Evolutionary conservation across 1,140 invertebrate species (phyloP), one percentile per base, ranked within the genome.

Genomic region (Drosophila murphyi): DNA sequence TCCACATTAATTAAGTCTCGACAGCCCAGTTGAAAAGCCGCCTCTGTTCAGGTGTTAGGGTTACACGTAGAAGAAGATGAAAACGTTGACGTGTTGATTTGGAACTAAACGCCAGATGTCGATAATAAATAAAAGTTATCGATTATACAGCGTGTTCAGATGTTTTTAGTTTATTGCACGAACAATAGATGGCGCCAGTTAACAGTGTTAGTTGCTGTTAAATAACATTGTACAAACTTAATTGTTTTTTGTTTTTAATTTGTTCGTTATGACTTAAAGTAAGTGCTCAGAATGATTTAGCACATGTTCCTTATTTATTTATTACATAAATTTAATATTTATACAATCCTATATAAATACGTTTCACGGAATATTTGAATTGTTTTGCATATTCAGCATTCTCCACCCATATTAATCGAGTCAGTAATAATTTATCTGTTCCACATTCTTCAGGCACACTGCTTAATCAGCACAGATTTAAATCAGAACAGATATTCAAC

Each of bases 51-150:
- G 78, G 51, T 80, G 78, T 70, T 78, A 43, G 59, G 56, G 45
- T 10, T 48, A 52, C 65, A 71, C 47, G 51, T 75, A 31, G 60
- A 82, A 82, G 79, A 80, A 76, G 80, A 70, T 78, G 80, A 82
- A 80, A 78, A 31, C 82, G 83, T 87, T 87, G 83, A 87, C 83
- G 83, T 87, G 83, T 87, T 88, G 83, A 87, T 79, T 76, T 74
- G 67, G 29, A 50, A 73, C 32, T 55, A 10, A 67, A 65, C 71
- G 71, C 39, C 55, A 73, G 63, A 52, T 60, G 48, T 60, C 71
- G 63, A 67, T 48, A 64, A 32, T n/a, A 20, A 29, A 47, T 20
- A 3, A 31, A 37, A 45, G 39, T 28, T 61, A 41, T 55, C 71
- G 71, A 69, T 73, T 28, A 28, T 10, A 8, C 20, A n/a, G 10